Conservation (phyloP, 2,797 vertebrate species). For the Crax fasciolata region DNA sequence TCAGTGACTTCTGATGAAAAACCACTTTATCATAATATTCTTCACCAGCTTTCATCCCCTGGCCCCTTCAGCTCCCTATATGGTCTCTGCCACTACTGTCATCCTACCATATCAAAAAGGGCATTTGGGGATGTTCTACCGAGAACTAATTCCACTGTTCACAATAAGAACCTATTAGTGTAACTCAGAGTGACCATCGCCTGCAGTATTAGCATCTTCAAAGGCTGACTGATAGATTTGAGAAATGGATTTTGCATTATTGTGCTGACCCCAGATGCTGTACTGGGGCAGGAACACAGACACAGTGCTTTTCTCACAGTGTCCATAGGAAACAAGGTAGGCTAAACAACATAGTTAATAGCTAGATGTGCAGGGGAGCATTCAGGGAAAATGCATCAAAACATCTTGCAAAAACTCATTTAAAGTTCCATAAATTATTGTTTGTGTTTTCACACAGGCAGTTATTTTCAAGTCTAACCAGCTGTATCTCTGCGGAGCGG, state of each 20-base stretch:
- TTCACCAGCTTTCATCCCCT: slow-evolving; percentile 52
- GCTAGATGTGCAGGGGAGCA: background rate
- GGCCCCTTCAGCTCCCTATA: slow-evolving; percentile 34
- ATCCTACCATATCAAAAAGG: slow-evolving; percentile 9
- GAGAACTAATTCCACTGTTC: slow-evolving; percentile 35
- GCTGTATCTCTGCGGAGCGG: slow-evolving; percentile 44
- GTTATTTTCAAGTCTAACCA: slow-evolving; percentile 70
- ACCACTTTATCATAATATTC: slow-evolving; percentile 32
- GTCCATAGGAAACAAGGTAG: background rate
- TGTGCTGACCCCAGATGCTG: background rate
- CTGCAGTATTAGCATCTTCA: slow-evolving; percentile 38
- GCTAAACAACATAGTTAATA: background rate
- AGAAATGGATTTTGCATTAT: background rate
- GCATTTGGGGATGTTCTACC: slow-evolving; percentile 51
- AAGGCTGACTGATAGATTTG: slow-evolving; percentile 4
- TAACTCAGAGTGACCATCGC: slow-evolving; percentile 42
- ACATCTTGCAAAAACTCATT: slow-evolving; percentile 19
- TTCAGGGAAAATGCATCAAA: slow-evolving; percentile 6
- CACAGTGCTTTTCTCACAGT: background rate
- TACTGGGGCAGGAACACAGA: background rate
- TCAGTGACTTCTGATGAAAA: background rate
- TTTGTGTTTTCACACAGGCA: slow-evolving; percentile 45
- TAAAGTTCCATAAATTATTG: slow-evolving; percentile 57
- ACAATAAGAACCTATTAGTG: slow-evolving; percentile 12
- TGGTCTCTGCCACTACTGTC: slow-evolving; percentile 48